Evolutionary conservation across 2,888 invertebrate species (phyloP), one percentile per base, ranked within the genome.

Genomic region (Troilus luridus): DNA sequence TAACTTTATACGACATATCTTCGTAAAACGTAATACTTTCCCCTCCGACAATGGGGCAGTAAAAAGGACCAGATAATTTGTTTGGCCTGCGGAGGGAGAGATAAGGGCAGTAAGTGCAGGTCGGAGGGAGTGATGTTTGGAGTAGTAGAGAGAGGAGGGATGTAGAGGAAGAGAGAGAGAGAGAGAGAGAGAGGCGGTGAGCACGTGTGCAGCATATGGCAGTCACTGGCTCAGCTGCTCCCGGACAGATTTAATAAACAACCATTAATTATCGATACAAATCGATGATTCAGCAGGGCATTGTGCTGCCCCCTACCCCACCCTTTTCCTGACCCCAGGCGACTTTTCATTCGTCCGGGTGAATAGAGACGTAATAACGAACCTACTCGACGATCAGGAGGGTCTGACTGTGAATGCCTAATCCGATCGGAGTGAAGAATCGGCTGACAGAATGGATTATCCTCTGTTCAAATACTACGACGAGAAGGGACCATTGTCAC

Each of bases 261-360:
- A 67, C 72, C 89, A 89, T 72, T 89, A 89, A 89, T 89, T 89
- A 64, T 89, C 60, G 60, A 89, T 89, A 89, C 89, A 89, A 89
- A 89, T 89, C 72, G 89, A 60, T 89, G 89, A 89, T 41, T 89
- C 89, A 89, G 54, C 89, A 17, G 19, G 10, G 54, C 54, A 67
- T 85, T 85, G 85, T 85, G 12, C 24, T 54, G 56, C 8, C 14
- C 6, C 54, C 41, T 19, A 27, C 21, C 72, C 11, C 27, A 21
- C 59, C 24, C 21, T 56, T 64, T 24, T 19, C 56, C 10, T 10
- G 0, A 7, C 24, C 19, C 60, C 41, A 1, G 21, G 21, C 56
- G 10, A 85, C n/a, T 85, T 85, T 85, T 85, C 56, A 56, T 85
- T 54, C 10, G 85, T 56, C 56, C 85, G 56, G 56, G 5, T 85